Evolutionary conservation across 2,797 vertebrate species (phyloP).

Genomic region (Helostoma temminkii): DNA sequence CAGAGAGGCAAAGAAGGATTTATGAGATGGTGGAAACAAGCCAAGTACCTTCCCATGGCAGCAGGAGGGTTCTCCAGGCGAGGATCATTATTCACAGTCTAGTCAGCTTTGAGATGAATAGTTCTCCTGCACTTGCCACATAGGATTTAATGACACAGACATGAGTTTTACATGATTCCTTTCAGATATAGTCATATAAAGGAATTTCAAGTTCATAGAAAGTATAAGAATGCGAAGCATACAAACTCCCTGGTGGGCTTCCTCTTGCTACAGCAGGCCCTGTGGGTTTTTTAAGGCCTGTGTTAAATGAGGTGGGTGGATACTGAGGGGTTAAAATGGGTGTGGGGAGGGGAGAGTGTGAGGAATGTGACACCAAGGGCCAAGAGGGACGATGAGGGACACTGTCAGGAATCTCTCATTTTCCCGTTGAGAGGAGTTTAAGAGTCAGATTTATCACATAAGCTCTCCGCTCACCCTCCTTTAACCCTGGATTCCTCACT

Average conservation of each 20-base stretch:
- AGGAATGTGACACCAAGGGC: slow-evolving; percentile 75
- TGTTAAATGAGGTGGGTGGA: slow-evolving; percentile 42
- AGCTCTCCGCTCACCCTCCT: slow-evolving; percentile 30
- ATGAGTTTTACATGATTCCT: slow-evolving; percentile 20
- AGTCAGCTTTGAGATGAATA: slow-evolving; percentile 27
- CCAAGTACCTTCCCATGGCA: slow-evolving; percentile 57
- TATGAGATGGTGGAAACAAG: slow-evolving; percentile 46
- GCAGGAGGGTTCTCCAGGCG: slow-evolving; percentile 13
- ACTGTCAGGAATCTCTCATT: slow-evolving; percentile 74
- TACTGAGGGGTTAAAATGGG: slow-evolving; percentile 43
- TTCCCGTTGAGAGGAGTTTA: slow-evolving; percentile 62
- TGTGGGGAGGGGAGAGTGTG: slow-evolving; percentile 4
- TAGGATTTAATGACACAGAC: slow-evolving; percentile 22
- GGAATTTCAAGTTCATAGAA: slow-evolving; percentile 23
- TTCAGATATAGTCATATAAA: slow-evolving; percentile 21
- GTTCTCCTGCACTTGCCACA: slow-evolving; percentile 25
- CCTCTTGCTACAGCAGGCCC: slow-evolving; percentile 26
- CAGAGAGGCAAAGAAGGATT: slow-evolving; percentile 37
- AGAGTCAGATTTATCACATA: slow-evolving; percentile 50
- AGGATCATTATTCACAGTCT: slow-evolving; percentile 46
- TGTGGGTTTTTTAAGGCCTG: slow-evolving; percentile 30
- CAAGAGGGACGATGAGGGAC: slow-evolving; percentile 70
- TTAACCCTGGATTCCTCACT: slow-evolving; percentile 30
- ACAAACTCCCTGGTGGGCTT: slow-evolving; percentile 21
- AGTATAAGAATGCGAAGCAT: slow-evolving; percentile 35